These are phyloP conservation scores for Calyptommatus sinebrachiatus DNA, from an alignment of 2,113 vertebrate genomes.

Conservation along the genomic window DNA sequence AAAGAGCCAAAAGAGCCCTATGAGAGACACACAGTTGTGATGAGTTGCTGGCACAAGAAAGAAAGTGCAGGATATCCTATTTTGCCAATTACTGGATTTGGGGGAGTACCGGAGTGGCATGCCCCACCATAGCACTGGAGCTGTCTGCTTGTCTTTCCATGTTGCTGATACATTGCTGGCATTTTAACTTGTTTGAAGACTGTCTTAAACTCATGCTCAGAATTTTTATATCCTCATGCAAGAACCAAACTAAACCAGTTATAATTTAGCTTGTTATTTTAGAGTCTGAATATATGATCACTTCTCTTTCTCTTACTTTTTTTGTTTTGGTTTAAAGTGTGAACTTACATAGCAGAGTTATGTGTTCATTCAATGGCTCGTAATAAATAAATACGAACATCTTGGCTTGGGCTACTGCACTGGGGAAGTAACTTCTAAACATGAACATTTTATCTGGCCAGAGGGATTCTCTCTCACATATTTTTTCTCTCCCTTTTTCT, in stretches of 20 bases:
- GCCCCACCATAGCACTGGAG: too few species aligned
- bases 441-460: slow-evolving; percentile 60
- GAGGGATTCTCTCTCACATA: slow-evolving; percentile 18
- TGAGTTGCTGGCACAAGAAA: too few species aligned
- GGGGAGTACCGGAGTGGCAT: too few species aligned
- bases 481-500: background rate
- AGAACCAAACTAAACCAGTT: slow-evolving; percentile 35
- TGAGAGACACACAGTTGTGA: too few species aligned
- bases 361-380: slow-evolving; percentile 44
- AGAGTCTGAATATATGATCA: slow-evolving; percentile 35
- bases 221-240: background rate
- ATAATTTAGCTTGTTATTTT: slow-evolving; percentile 36
- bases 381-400: slow-evolving; percentile 57
- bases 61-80: too few species aligned
- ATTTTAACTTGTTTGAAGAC: too few species aligned
- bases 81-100: too few species aligned
- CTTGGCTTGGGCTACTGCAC: slow-evolving; percentile 56
- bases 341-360: slow-evolving; percentile 37
- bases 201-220: too few species aligned
- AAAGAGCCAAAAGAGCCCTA: too few species aligned
- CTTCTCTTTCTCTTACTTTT: background rate
- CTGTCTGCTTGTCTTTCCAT: too few species aligned
- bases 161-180: too few species aligned
- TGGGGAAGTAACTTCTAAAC: slow-evolving; percentile 64
- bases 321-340: slow-evolving; percentile 3